Percentiles rank a stretch among this genome's conserved stretches.
phyloP scores from a whole-genome alignment of 35 echinoderm and acorn worm genomes.

The Ophioderma brevispina region DNA sequence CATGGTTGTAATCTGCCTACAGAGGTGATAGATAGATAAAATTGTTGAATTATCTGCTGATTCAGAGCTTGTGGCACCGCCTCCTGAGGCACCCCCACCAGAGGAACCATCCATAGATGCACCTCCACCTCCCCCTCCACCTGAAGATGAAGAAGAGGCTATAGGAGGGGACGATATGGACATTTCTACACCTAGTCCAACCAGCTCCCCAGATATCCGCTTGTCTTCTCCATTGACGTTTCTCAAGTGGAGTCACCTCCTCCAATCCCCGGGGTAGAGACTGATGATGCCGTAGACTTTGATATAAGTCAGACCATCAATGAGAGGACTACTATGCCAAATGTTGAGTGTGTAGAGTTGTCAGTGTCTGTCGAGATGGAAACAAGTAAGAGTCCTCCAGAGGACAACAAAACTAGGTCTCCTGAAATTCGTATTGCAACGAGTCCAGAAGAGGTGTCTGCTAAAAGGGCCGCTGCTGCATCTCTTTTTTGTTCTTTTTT shows the following conservation, averaged over 20 bases:
- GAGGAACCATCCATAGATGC: constrained; percentile 4
- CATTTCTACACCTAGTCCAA: background rate
- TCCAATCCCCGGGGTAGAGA: background rate
- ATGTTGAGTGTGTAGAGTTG: background rate
- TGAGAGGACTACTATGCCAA: background rate
- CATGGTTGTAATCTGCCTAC: too few relatives aligned
- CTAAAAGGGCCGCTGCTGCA: too few relatives aligned
- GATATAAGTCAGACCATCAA: background rate
- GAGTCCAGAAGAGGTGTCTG: too few relatives aligned
- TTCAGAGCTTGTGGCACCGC: background rate
- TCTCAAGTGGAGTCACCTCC: background rate
- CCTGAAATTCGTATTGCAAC: background rate
- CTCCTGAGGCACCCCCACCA: constrained; percentile 30
- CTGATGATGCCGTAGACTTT: background rate
- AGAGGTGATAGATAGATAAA: too few relatives aligned
- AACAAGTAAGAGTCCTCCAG: too few relatives aligned
- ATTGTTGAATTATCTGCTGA: too few relatives aligned
- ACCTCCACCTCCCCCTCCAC: constrained; percentile 59
- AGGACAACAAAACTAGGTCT: too few relatives aligned
- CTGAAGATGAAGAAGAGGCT: constrained; percentile 4
- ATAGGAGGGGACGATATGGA: constrained; percentile 3
- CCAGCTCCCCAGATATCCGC: background rate
- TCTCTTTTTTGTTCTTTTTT: too few relatives aligned
- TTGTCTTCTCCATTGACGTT: background rate
- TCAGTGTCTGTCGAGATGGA: background rate